Evolutionary conservation across 2,797 vertebrate species (phyloP).

Genomic region (Scyliorhinus canicula): DNA sequence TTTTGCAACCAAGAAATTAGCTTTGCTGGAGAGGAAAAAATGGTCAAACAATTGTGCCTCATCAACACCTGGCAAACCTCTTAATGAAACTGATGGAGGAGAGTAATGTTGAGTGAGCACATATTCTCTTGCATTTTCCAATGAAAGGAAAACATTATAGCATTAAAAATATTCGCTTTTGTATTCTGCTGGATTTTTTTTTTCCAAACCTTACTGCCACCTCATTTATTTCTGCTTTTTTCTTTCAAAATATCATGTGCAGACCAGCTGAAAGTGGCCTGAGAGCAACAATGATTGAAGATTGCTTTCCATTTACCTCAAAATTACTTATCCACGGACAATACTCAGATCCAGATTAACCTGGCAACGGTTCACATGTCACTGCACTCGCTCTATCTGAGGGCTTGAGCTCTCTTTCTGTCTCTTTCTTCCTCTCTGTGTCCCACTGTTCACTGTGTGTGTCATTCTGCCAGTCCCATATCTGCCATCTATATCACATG

Average conservation of each 20-base stretch:
- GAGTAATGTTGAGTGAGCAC: background rate
- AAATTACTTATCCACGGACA: background rate
- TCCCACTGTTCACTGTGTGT: background rate
- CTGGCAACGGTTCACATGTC: background rate
- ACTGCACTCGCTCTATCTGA: background rate
- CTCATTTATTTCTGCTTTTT: background rate
- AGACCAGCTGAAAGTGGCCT: background rate
- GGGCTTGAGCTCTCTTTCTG: background rate
- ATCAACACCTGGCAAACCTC: background rate
- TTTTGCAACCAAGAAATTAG: background rate
- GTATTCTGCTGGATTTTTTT: background rate
- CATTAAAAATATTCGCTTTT: background rate
- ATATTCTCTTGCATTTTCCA: background rate
- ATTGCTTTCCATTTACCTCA: background rate
- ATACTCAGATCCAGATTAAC: background rate
- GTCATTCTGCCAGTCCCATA: background rate
- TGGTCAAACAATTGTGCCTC: background rate
- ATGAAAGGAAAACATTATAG: background rate
- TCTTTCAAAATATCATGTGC: background rate
- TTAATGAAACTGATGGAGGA: background rate
- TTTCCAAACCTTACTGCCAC: background rate
- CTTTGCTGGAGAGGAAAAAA: background rate
- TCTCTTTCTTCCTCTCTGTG: background rate
- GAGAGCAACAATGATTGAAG: background rate
- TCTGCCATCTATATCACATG: background rate